Base-by-base conservation (phyloP, 2,797 vertebrate species). In the Cygnus olor region DNA sequence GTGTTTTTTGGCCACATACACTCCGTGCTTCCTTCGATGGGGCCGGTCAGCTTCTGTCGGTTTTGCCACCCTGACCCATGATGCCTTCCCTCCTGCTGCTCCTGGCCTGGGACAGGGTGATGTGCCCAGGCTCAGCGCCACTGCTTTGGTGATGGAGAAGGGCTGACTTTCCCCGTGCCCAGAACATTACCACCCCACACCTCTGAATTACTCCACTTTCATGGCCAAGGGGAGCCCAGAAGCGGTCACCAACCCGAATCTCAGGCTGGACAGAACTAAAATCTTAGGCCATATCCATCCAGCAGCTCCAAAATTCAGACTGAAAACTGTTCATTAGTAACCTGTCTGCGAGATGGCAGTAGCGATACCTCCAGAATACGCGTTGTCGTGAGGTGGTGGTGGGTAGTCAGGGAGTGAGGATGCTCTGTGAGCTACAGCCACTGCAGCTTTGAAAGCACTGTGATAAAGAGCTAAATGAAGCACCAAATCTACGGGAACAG, bases 381-480 rank as follows among this genome's bases (percentile, higher is more conserved):
- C 65, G 61, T 10, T 79, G 22, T 4, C 3, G 2, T 9, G 65
- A 53, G 71, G 18, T 27, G 28, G 53, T 74, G 42, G 64, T 54
- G 86, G 42, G n/a, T 28, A 72, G 13, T 36, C n/a, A 22, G 45
- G 57, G 74, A 74, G 15, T 19, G 44, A 81, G 54, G 89, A 36
- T 51, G 77, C 40, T 91, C 60, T 58, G 79, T 15, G 42, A 61
- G 49, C 78, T 70, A 14, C 53, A 44, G 72, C 57, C 85, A 32
- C 54, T 30, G 45, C 63, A 36, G 73, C 64, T 68, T 27, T 60
- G 32, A 56, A 82, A 89, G 11, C 20, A 1, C 4, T 9, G 57
- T 86, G 80, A 88, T 65, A 73, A 89, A 89, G 51, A 56, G 54
- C 54, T n/a, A 20, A 54, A 14, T 4, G 22, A 69, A 79, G 84